A percentile compares a stretch with the other conserved stretches of the same genome.
Evolutionary conservation across 2,113 vertebrate genomes (phyloP).

Genomic region (Entomyzon cyanotis): DNA sequence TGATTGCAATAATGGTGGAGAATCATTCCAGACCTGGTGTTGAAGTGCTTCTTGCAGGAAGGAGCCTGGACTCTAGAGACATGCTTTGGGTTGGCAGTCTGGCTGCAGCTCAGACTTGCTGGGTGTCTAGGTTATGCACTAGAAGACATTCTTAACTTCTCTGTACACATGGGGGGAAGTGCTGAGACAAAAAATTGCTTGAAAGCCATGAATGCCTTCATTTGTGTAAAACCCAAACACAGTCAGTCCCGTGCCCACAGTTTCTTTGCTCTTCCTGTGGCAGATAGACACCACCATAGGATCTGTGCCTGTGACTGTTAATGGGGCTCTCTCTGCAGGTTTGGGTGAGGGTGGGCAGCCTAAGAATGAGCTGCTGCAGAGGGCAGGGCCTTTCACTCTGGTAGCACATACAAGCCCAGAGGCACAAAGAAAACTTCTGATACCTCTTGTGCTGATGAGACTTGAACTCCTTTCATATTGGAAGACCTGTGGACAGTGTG

Average conservation of each 20-base stretch:
- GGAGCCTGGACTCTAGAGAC: neutral
- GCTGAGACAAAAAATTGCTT: neutral
- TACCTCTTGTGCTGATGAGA: neutral
- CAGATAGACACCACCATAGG: neutral
- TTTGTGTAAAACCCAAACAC: rapidly evolving
- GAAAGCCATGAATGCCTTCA: neutral
- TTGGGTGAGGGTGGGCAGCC: neutral
- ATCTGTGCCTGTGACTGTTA: neutral
- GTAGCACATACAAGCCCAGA: neutral
- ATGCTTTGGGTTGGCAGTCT: neutral
- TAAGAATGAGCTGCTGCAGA: neutral
- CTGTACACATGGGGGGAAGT: neutral
- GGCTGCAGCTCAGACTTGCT: neutral
- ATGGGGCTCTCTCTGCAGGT: neutral
- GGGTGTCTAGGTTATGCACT: neutral
- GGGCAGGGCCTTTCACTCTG: neutral
- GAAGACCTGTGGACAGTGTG: neutral
- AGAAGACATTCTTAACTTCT: neutral
- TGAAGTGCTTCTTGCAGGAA: neutral
- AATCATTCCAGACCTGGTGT: neutral
- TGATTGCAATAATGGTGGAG: neutral
- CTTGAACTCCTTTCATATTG: neutral
- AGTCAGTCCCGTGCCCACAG: rapidly evolving
- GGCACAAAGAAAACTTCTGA: neutral
- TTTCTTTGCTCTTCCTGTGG: neutral